phyloP scores from a whole-genome alignment of 2,888 invertebrate species.

The Lasioglossum marginatum region DNA sequence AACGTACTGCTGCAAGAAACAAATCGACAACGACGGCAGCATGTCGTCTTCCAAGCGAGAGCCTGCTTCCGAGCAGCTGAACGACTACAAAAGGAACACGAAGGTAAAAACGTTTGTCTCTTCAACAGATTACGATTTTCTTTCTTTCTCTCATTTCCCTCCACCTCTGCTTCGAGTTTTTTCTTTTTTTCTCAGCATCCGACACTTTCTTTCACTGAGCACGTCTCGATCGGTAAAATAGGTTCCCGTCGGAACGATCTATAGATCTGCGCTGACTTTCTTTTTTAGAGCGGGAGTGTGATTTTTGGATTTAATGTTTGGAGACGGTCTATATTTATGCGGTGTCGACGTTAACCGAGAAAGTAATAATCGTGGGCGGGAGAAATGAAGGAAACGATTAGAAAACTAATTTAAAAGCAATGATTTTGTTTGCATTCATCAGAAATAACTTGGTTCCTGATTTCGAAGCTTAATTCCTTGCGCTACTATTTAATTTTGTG shows the following conservation, averaged over 20 bases:
- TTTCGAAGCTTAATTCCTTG: too few relatives aligned
- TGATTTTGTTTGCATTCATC: too few relatives aligned
- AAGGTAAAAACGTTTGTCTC: constrained; percentile 85
- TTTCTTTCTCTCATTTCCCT: too few relatives aligned
- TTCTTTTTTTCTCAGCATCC: not conserved
- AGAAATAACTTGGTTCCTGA: too few relatives aligned
- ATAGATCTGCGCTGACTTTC: not conserved
- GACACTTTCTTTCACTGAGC: too few relatives aligned
- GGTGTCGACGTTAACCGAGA: not conserved
- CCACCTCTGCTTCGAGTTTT: not conserved
- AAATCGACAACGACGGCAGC: constrained; percentile 5
- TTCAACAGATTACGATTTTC: not conserved
- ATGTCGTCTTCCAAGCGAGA: constrained; percentile 86
- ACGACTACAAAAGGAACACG: constrained; percentile 86
- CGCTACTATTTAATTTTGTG: too few relatives aligned
- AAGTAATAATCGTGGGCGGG: not conserved
- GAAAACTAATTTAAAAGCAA: not conserved
- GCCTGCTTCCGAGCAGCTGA: constrained; percentile 88
- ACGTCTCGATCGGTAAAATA: not conserved
- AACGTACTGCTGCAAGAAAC: constrained; percentile 39
- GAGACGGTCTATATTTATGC: not conserved
- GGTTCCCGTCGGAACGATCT: not conserved
- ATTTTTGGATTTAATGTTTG: not conserved
- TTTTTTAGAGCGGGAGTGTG: too few relatives aligned
- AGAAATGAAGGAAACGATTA: not conserved